phyloP scores from a whole-genome alignment of 2,113 vertebrate genomes.

The Chloropsis cyanopogon region DNA sequence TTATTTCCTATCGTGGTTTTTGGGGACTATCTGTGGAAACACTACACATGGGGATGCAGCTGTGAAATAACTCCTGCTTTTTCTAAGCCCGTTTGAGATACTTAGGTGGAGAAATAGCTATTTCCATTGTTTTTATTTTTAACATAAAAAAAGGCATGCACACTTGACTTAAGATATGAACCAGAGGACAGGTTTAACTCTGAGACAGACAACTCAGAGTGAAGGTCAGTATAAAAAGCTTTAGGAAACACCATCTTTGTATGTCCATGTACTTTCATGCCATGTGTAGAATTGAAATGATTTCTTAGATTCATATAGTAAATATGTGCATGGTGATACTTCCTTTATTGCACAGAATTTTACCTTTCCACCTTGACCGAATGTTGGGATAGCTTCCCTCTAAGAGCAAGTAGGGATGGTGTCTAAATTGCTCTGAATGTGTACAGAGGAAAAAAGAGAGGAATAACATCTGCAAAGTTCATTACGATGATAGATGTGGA shows the following conservation, averaged over 20 bases:
- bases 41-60: background rate
- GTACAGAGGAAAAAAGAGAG: background rate
- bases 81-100: background rate
- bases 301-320: background rate
- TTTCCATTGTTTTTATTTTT: background rate
- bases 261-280: background rate
- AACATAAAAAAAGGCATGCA: background rate
- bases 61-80: background rate
- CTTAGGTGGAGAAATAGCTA: background rate
- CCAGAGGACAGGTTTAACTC: background rate
- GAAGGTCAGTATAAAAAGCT: background rate
- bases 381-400: background rate
- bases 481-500: background rate
- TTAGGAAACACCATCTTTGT: background rate
- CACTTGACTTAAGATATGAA: background rate
- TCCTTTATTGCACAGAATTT: background rate
- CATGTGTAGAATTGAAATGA: background rate
- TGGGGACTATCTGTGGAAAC: background rate
- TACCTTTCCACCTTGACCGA: background rate
- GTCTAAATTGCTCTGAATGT: background rate
- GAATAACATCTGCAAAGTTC: background rate
- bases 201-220: background rate
- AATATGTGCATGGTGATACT: fast-evolving
- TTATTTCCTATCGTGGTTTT: background rate
- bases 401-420: background rate